These are phyloP conservation scores for Drosophila erecta DNA, from an alignment of 1,140 invertebrate genomes.

Conservation along the genomic window DNA sequence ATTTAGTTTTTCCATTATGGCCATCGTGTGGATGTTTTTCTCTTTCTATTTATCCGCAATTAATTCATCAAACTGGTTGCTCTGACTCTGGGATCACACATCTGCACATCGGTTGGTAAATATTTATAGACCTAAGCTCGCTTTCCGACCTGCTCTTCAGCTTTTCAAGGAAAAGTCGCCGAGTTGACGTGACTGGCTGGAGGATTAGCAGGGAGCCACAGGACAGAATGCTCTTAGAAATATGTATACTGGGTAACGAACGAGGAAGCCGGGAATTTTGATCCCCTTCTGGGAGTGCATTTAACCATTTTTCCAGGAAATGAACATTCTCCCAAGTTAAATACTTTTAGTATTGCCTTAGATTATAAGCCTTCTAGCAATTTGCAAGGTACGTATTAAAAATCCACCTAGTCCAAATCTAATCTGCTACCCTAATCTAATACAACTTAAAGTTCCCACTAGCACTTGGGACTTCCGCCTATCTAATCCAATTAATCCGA, in stretches of 20 bases:
- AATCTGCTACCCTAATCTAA: not conserved
- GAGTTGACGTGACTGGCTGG: slow-evolving; percentile 12
- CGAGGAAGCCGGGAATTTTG: not conserved
- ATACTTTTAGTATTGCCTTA: no score
- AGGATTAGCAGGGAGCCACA: slow-evolving; percentile 19
- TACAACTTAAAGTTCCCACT: not conserved
- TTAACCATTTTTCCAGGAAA: not conserved
- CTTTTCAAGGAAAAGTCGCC: slow-evolving; percentile 37
- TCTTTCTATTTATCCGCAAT: slow-evolving; percentile 45
- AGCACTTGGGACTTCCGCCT: not conserved
- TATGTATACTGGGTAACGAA: slow-evolving; percentile 11
- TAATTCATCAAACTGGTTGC: slow-evolving; percentile 62
- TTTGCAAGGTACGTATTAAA: no score
- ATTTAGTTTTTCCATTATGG: slow-evolving; percentile 71
- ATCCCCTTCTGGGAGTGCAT: not conserved
- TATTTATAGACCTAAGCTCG: slow-evolving; percentile 44
- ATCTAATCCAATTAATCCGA: not conserved
- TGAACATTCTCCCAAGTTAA: no score
- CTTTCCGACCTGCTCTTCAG: slow-evolving; percentile 28
- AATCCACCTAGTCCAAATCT: no score
- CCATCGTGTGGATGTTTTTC: slow-evolving; percentile 62
- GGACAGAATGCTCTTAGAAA: slow-evolving; percentile 15
- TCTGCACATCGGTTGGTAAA: slow-evolving; percentile 26
- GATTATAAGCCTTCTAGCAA: no score
- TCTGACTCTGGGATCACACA: slow-evolving; percentile 13